These are phyloP conservation scores for Enhydra lutris DNA, from an alignment of 2,113 vertebrate genomes.

Conservation along the genomic window DNA sequence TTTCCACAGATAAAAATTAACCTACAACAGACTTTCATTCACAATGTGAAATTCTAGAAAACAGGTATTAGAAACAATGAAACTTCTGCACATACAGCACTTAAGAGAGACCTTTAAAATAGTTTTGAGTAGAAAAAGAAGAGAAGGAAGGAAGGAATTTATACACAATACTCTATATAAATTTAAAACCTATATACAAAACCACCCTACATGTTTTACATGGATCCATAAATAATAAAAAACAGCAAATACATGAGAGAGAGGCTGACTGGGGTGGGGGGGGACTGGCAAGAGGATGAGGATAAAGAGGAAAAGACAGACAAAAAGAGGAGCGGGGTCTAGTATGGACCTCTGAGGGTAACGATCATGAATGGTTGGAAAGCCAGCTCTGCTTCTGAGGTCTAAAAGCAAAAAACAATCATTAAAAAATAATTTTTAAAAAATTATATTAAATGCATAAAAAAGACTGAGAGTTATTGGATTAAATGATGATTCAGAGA, in stretches of 20 bases:
- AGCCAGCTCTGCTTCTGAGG: neutral
- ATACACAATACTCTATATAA: neutral
- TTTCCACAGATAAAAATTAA: neutral
- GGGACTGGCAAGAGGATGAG: neutral
- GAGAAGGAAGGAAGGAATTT: neutral
- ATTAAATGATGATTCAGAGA: neutral
- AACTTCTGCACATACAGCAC: neutral
- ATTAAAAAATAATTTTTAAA: neutral
- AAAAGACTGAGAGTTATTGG: neutral
- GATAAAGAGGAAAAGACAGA: neutral
- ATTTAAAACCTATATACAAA: neutral
- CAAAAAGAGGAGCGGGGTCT: neutral
- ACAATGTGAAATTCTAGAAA: neutral
- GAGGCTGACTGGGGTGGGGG: neutral
- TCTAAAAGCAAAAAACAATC: neutral
- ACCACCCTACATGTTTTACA: neutral
- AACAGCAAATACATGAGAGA: neutral
- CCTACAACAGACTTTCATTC: neutral
- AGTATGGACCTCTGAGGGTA: neutral
- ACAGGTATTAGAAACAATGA: neutral
- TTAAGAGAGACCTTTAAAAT: neutral
- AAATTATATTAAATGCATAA: neutral
- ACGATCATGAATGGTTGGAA: neutral
- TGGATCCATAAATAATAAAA: neutral
- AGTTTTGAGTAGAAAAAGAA: neutral